Percentiles rank a stretch among this genome's conserved stretches.
These are phyloP conservation scores for Drosophila parabipectinata DNA, from an alignment of 1,140 invertebrate species.

Conservation along the genomic window DNA sequence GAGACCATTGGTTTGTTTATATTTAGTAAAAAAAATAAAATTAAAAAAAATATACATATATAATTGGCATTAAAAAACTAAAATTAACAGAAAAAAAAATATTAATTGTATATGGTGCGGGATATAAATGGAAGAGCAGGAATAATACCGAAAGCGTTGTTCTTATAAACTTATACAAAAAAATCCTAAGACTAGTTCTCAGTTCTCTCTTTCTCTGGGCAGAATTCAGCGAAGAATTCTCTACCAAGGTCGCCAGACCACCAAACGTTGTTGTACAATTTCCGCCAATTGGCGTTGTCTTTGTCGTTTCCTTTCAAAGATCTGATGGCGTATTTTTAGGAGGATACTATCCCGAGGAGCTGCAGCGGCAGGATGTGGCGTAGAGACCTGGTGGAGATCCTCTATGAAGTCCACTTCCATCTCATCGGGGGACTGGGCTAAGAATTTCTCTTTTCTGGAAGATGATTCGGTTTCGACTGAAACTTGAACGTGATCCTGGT, in stretches of 20 bases:
- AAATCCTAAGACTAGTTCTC: conserved; percentile 36
- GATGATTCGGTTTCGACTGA: neutral
- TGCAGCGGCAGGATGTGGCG: conserved; percentile 2
- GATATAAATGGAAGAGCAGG: conserved; percentile 66
- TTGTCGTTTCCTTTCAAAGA: conserved; percentile 75
- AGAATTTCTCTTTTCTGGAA: conserved; percentile 1
- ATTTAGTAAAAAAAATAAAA: neutral
- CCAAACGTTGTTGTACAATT: conserved; percentile 55
- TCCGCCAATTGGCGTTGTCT: conserved; percentile 63
- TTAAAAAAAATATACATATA: conserved; percentile 39
- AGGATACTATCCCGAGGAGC: conserved; percentile 70
- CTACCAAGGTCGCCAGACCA: conserved; percentile 79
- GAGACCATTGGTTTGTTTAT: conserved; percentile 2
- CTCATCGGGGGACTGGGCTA: conserved; percentile 28
- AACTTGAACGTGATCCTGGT: conserved; percentile 1
- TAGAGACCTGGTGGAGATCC: conserved; percentile 32
- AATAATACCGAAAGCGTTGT: conserved; percentile 57
- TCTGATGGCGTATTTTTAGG: conserved; percentile 75
- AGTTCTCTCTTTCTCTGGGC: conserved; percentile 16
- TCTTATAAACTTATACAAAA: conserved; percentile 11
- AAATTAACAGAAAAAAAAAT: conserved; percentile 37
- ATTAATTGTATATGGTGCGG: neutral
- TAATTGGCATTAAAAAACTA: conserved; percentile 27
- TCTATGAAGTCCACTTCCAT: conserved; percentile 67
- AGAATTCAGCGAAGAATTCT: neutral